Base-by-base conservation (phyloP, 1,140 invertebrate species). In the Pogonomyrmex californicus region DNA sequence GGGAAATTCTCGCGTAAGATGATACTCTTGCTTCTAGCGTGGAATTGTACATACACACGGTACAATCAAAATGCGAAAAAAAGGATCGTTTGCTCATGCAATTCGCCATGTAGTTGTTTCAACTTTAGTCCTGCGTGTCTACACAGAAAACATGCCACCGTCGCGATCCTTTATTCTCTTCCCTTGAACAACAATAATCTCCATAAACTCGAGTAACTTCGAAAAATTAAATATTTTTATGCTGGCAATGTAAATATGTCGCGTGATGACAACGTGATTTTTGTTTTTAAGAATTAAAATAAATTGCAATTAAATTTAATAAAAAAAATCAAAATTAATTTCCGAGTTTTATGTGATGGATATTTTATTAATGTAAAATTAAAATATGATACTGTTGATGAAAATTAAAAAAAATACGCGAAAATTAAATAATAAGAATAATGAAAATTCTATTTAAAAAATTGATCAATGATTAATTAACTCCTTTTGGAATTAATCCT, bases 21-120 rank as follows among this genome's bases (percentile, higher is more conserved):
- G 79, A 82, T 82, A 71, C 66, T 73, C 38, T 81, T 36, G 30
- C 65, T 71, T 81, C 49, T 38, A 44, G 38, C 38, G 36, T 81
- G 51, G 49, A 47, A 60, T 82, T 82, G 79, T 82, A 54, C 66
- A 82, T 71, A 73, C 30, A 73, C 17, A 41, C 79, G 30, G 66
- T 30, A 38, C 79, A 73, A 71, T 81, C 51, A 82, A 60, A 68
- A 70, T 17, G 49, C n/a, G 14, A 70, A 81, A 70, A 66, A 82
- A 60, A 70, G 63, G 70, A 68, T 70, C 41, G 41, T 58, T 58
- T 49, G 66, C 66, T 82, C 79, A 60, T 82, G 51, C 79, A 17
- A 73, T 81, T 23, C 51, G 36, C 47, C 65, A 56, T 81, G 56
- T 60, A 83, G 10, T 49, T 30, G 68, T 10, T 47, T 5, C 65